Evolutionary conservation across 37 sponge, comb jelly and placozoan species (phyloP), one percentile per base, ranked within the genome.

Genomic region (Chondrilla cf. caribensis): DNA sequence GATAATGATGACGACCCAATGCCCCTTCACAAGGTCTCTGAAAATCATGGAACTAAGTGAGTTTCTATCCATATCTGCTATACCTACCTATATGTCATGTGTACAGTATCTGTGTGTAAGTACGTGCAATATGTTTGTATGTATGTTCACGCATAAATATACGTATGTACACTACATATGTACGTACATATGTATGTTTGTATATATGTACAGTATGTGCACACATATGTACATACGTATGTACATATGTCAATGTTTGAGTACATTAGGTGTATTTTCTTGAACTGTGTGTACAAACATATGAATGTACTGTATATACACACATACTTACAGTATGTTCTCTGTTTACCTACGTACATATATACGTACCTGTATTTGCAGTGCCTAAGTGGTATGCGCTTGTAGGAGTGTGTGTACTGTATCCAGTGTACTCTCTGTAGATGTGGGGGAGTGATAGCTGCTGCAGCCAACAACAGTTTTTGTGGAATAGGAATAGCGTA

Each of bases 401-500:
- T 15, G 3, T 39, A 24, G 15, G 57, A 24, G 54, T 78, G 78
- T 78, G 78, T 78, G 54, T 78, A 26, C 3, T n/a, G 19, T 43
- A 24, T 80, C 0, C 6, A 2, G 31, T 35, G 39, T 33, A 17
- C 0, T 58, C 33, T 58, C 36, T 40, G 14, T 75, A 90, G 92
- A 24, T 93, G 94, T 87, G 94, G 88, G 22, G 94, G 94, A 38
- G 71, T 88, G 37, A 90, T 93, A 33, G 88, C 91, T 21, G 86
- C 88, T 19, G 84, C 77, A 3, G 82, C 91, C 58, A 86, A 93
- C 64, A 87, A 93, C 62, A 58, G 38, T 0, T 37, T 87, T 32
- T 93, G 94, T 78, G 94, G 83, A 60, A 83, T 93, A 59, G 94
- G 94, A 28, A 86, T 93, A 81, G 94, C 94, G 22, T 89, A 80